phyloP scores from a whole-genome alignment of 2,113 vertebrate genomes.

The Callithrix jacchus region DNA sequence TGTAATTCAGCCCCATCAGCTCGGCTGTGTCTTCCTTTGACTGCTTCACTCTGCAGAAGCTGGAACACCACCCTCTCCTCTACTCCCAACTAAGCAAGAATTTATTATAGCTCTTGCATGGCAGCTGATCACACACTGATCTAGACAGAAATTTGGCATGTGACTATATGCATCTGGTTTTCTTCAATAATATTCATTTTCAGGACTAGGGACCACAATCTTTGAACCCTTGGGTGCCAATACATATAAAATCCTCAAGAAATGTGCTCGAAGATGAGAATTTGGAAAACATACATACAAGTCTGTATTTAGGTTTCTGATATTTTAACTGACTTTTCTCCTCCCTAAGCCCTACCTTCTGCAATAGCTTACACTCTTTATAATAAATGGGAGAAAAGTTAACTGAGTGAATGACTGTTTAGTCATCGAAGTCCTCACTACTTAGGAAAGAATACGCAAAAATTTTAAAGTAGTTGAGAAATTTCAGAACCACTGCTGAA shows the following conservation, averaged over 20 bases:
- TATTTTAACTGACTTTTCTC: background rate
- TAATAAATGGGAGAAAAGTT: background rate
- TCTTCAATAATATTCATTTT: background rate
- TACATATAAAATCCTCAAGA: background rate
- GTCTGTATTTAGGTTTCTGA: background rate
- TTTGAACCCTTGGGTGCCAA: background rate
- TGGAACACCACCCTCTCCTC: accelerated
- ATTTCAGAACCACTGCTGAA: background rate
- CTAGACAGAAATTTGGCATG: background rate
- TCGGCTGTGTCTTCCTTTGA: background rate
- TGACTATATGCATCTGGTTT: background rate
- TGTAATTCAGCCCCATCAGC: background rate
- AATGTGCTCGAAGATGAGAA: background rate
- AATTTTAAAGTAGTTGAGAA: background rate
- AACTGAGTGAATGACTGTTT: background rate
- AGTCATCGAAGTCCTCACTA: background rate
- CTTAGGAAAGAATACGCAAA: background rate
- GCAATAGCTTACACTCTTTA: background rate
- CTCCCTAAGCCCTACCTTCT: background rate
- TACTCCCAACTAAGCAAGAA: background rate
- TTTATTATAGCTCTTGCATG: background rate
- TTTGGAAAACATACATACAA: background rate
- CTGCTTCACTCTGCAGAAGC: background rate
- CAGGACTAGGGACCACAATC: background rate
- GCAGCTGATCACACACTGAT: background rate